A percentile compares a stretch with the other conserved stretches of the same genome.
Evolutionary conservation across 1,140 invertebrate genomes (phyloP).

Genomic region (Dendroctonus valens): DNA sequence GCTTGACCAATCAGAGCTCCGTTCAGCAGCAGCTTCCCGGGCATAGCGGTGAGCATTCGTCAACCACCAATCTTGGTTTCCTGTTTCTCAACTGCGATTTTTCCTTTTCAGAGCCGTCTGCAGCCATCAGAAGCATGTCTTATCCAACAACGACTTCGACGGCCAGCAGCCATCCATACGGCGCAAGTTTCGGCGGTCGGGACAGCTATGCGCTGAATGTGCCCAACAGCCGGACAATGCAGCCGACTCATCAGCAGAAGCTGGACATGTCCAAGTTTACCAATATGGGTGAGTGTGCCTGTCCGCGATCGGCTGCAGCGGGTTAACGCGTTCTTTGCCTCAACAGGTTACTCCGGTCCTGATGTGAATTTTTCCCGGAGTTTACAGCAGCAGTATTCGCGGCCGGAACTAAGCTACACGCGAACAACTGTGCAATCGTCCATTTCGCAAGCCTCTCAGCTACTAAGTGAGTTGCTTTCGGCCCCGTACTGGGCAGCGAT

Average conservation of each 20-base stretch:
- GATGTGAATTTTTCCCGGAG: conserved; percentile 39
- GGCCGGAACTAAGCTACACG: conserved; percentile 35
- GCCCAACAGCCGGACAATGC: conserved; percentile 13
- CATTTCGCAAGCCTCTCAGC: conserved; percentile 30
- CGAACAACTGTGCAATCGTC: conserved; percentile 30
- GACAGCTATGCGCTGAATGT: conserved; percentile 33
- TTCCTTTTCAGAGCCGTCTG: background rate
- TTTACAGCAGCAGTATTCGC: conserved; percentile 38
- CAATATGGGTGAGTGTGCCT: conserved; percentile 41
- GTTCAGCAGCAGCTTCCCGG: no score
- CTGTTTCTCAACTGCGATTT: background rate
- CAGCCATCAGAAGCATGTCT: conserved; percentile 8
- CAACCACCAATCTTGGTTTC: no score
- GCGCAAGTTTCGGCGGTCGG: background rate
- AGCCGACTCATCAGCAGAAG: conserved; percentile 34
- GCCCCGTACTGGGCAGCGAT: background rate
- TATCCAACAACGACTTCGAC: conserved; percentile 10
- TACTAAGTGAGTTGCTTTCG: conserved; percentile 13
- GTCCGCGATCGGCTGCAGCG: no score
- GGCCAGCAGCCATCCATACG: background rate
- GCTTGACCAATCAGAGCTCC: no score
- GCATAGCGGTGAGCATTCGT: no score
- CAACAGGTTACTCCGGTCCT: conserved; percentile 40
- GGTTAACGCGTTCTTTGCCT: no score
- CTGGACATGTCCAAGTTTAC: conserved; percentile 46